phyloP scores from a whole-genome alignment of 2,888 invertebrate species.

The Standfussiana lucernea region DNA sequence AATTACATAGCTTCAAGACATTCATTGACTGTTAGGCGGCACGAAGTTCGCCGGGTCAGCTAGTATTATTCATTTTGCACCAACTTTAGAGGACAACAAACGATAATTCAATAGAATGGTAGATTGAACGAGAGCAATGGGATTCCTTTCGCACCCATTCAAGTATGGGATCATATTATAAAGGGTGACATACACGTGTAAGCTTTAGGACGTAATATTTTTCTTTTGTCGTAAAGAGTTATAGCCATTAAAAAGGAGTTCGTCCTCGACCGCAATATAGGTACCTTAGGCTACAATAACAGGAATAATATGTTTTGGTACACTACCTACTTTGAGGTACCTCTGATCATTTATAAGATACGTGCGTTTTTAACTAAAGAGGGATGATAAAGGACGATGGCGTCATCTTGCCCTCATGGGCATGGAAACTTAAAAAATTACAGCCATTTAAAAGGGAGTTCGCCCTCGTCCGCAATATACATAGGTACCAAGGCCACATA shows the following conservation, averaged over 20 bases:
- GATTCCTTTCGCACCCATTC: slow-evolving; percentile 65
- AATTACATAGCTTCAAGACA: too few relatives aligned
- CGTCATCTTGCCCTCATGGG: slow-evolving; percentile 8
- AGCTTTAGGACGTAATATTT: slow-evolving; percentile 62
- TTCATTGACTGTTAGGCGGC: too few relatives aligned
- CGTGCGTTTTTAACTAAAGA: slow-evolving; percentile 34
- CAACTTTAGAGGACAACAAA: slow-evolving; percentile 62
- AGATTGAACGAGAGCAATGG: slow-evolving; percentile 61
- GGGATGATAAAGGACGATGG: slow-evolving; percentile 5
- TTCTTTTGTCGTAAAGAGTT: slow-evolving; percentile 67
- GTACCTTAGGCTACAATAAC: slow-evolving; percentile 7
- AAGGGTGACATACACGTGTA: slow-evolving; percentile 66
- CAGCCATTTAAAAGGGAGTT: neutral
- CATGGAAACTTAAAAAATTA: neutral
- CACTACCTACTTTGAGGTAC: neutral
- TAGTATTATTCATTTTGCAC: slow-evolving; percentile 63
- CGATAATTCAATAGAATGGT: slow-evolving; percentile 66
- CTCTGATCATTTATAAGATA: slow-evolving; percentile 21
- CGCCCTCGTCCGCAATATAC: neutral
- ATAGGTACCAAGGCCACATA: neutral
- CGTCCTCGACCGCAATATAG: slow-evolving; percentile 38
- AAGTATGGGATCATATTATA: slow-evolving; percentile 65
- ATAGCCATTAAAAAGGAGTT: slow-evolving; percentile 61
- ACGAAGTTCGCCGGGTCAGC: too few relatives aligned
- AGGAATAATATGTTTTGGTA: slow-evolving; percentile 1